Conservation (phyloP, 2,113 vertebrate species). For the Vidua macroura region DNA sequence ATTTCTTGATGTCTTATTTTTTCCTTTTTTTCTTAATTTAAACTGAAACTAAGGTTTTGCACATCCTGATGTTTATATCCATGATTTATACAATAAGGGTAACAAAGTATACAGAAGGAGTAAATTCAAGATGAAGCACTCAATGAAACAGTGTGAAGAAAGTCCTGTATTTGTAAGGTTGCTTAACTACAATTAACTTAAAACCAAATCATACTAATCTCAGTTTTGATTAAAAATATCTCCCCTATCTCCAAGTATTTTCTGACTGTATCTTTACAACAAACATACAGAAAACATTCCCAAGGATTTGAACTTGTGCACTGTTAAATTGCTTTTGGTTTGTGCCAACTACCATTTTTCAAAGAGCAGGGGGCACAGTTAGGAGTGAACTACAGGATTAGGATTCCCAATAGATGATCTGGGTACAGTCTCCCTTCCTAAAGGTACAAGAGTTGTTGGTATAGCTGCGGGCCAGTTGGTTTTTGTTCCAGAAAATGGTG, state of each 20-base stretch:
- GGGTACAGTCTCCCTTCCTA: background rate
- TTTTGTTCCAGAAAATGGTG: background rate
- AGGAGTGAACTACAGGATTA: background rate
- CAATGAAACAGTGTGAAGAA: background rate
- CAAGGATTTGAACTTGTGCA: background rate
- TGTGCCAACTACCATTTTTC: background rate
- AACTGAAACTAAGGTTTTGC: background rate
- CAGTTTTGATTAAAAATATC: background rate
- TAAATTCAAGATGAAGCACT: background rate
- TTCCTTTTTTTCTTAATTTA: background rate
- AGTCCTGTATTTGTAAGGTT: background rate
- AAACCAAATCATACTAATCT: background rate
- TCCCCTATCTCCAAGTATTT: background rate
- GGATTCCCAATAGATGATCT: background rate
- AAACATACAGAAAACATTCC: background rate
- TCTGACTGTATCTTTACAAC: background rate
- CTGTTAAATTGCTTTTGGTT: background rate
- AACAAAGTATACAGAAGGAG: background rate
- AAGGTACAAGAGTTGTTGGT: background rate
- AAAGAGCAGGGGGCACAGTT: background rate
- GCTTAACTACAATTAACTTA: background rate
- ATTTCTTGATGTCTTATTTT: background rate
- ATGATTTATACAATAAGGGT: background rate
- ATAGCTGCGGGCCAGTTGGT: background rate
- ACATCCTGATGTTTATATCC: background rate